A percentile compares a stretch with the other conserved stretches of the same genome.
phyloP scores from a whole-genome alignment of 2,888 invertebrate genomes.

The Nebria brevicollis region DNA sequence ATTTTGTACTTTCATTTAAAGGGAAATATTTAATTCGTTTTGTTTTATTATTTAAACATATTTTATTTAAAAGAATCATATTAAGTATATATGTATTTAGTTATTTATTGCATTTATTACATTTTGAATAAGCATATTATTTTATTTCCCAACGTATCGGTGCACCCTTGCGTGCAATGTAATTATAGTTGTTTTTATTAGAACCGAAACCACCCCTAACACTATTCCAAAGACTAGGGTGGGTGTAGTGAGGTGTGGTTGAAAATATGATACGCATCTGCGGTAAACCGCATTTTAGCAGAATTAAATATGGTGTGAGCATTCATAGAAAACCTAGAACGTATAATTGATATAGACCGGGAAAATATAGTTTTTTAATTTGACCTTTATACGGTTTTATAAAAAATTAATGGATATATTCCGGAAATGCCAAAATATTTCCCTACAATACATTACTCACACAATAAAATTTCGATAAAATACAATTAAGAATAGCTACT shows the following conservation, averaged over 20 bases:
- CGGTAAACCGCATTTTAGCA: conserved; percentile 18
- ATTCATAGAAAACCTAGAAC: background rate
- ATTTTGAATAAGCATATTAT: no score
- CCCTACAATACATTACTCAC: background rate
- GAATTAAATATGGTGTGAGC: conserved; percentile 13
- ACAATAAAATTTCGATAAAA: no score
- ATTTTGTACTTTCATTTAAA: background rate
- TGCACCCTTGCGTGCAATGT: background rate
- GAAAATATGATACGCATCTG: conserved; percentile 10
- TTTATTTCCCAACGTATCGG: background rate
- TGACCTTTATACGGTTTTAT: background rate
- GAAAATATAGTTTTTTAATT: background rate
- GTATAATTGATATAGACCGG: conserved; percentile 3
- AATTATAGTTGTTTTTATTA: conserved; percentile 10
- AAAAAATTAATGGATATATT: background rate
- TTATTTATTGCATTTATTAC: no score
- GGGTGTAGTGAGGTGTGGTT: background rate
- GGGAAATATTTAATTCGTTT: background rate
- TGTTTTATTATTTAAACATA: background rate
- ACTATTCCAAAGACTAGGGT: background rate
- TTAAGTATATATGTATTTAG: no score
- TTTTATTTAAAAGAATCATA: no score
- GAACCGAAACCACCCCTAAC: conserved; percentile 17
- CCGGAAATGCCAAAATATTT: background rate
- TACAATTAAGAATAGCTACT: no score